Percentiles rank a stretch among this genome's conserved stretches.
Conservation (phyloP, 2,797 vertebrate genomes). For the Rhyacichthys aspro region DNA sequence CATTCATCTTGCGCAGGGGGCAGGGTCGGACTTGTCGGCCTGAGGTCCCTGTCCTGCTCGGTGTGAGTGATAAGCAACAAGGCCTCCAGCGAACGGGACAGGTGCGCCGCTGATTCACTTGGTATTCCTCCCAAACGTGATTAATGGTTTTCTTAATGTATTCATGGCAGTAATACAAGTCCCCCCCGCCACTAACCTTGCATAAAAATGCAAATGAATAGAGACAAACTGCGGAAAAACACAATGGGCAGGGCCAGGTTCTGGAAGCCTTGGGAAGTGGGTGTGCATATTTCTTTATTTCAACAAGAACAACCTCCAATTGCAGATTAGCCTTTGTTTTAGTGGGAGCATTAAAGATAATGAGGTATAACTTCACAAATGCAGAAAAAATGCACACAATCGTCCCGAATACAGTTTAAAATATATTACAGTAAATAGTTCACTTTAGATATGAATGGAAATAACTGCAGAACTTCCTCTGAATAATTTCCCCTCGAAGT, state of each 20-base stretch:
- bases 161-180: constrained; percentile 78
- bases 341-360: constrained; percentile 65
- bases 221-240: constrained; percentile 73
- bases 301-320: constrained; percentile 64
- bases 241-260: constrained; percentile 65
- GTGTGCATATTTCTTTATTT: constrained; percentile 81
- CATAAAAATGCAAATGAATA: constrained; percentile 84
- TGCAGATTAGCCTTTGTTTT: constrained; percentile 68
- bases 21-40: constrained; percentile 32
- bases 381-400: neutral
- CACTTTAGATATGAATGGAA: too few relatives aligned
- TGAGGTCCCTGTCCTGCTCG: constrained; percentile 51
- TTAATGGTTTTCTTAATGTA: constrained; percentile 83
- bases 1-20: constrained; percentile 43
- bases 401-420: neutral
- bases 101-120: constrained; percentile 74
- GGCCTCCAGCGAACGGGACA: constrained; percentile 63
- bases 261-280: constrained; percentile 75
- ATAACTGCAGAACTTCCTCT: constrained; percentile 4
- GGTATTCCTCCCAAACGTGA: constrained; percentile 71
- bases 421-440: neutral
- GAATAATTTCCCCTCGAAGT: constrained; percentile 63
- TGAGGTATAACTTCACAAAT: constrained; percentile 8
- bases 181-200: constrained; percentile 79
- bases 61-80: constrained; percentile 60